phyloP scores from a whole-genome alignment of 2,113 vertebrate genomes.

The Sprattus sprattus region DNA sequence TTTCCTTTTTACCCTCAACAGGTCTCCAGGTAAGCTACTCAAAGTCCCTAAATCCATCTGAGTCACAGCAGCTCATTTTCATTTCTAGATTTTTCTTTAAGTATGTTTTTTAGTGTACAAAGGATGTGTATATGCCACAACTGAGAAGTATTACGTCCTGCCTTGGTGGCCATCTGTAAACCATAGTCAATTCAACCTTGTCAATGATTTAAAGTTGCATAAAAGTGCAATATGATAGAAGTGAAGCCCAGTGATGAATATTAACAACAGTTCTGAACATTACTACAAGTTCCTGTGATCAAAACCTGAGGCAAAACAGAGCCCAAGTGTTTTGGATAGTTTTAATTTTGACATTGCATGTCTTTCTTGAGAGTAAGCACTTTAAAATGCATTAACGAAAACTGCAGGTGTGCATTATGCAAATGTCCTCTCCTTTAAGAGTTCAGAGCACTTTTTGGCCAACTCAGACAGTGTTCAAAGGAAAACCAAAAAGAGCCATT shows the following conservation, averaged over 20 bases:
- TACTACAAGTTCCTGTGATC: not conserved
- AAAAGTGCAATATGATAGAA: not conserved
- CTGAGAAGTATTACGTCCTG: too few relatives aligned
- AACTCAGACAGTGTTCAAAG: conserved; percentile 27
- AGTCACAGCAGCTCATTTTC: not conserved
- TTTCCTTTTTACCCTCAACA: not conserved
- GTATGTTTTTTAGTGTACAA: too few relatives aligned
- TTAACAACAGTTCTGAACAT: not conserved
- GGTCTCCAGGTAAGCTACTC: not conserved
- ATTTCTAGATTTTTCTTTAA: not conserved
- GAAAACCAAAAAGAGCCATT: conserved; percentile 34
- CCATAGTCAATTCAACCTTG: not conserved
- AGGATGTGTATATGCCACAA: too few relatives aligned
- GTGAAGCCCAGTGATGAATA: not conserved
- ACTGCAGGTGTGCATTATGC: conserved; percentile 47
- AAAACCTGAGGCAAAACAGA: not conserved
- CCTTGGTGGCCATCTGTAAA: not conserved
- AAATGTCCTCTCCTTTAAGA: conserved; percentile 28
- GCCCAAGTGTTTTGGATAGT: not conserved
- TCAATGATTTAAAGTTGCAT: not conserved
- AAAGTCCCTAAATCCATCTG: not conserved
- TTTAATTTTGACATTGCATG: conserved; percentile 17
- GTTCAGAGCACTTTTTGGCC: conserved; percentile 29
- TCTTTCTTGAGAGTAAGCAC: conserved; percentile 34
- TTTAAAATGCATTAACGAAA: conserved; percentile 38